phyloP scores from a whole-genome alignment of 2,797 vertebrate genomes.

The Gadopsis bispinosus region DNA sequence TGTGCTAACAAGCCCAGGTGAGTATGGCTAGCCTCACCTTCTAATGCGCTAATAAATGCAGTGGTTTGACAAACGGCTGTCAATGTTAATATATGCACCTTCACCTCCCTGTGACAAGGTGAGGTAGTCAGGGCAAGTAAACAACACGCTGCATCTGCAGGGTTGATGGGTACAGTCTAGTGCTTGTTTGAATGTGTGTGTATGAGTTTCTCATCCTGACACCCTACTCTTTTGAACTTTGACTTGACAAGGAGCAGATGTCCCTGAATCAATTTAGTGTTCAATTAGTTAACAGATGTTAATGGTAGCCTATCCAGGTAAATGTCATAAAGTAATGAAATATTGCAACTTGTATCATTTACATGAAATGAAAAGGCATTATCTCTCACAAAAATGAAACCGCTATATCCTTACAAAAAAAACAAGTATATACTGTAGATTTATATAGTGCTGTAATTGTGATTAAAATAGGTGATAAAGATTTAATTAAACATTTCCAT shows the following conservation, averaged over 20 bases:
- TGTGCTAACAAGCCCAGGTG: slow-evolving; percentile 90
- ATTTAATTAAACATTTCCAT: slow-evolving; percentile 28
- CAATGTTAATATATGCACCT: slow-evolving; percentile 91
- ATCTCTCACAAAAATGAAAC: slow-evolving; percentile 12
- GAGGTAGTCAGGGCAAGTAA: slow-evolving; percentile 80
- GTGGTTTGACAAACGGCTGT: slow-evolving; percentile 89
- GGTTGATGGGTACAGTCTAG: slow-evolving; percentile 37
- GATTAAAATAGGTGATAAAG: neutral
- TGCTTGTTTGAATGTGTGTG: slow-evolving; percentile 39
- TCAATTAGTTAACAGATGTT: slow-evolving; percentile 71
- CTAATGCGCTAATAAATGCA: slow-evolving; percentile 91
- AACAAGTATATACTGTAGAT: neutral
- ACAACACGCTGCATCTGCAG: slow-evolving; percentile 74
- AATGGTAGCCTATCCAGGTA: slow-evolving; percentile 57
- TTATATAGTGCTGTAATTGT: neutral
- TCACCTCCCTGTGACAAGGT: slow-evolving; percentile 88
- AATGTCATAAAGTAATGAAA: slow-evolving; percentile 43
- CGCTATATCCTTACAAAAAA: neutral
- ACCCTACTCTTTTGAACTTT: slow-evolving; percentile 68
- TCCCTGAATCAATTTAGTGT: slow-evolving; percentile 61
- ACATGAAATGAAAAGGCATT: slow-evolving; percentile 18
- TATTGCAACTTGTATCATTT: slow-evolving; percentile 27
- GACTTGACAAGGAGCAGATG: slow-evolving; percentile 80
- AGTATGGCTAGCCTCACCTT: slow-evolving; percentile 81
- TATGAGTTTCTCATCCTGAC: slow-evolving; percentile 64